Base-by-base conservation (phyloP, 2,797 vertebrate genomes). In the Pangasius larnaudii region DNA sequence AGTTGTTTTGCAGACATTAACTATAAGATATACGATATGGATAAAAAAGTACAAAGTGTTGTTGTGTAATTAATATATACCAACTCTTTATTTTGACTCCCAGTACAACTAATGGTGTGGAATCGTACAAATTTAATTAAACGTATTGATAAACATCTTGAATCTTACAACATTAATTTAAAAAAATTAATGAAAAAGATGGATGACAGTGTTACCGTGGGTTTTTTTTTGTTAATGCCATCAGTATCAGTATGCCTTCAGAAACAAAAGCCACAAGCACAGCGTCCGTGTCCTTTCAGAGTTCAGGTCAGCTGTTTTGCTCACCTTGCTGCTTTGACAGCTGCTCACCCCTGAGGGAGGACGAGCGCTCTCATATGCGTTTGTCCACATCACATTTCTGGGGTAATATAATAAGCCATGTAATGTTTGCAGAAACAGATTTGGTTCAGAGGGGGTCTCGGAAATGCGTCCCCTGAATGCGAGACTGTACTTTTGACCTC, bases 311-410 rank as follows among this genome's bases (percentile, higher is more conserved):
- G 65, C 78, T 89, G 71, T 90, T 90, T 74, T 84, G 85, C 58
- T 74, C 89, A 89, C 86, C 88, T 88, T 85, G 79, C 56, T 24
- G 81, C 86, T 89, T 77, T 85, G 85, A 88, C 89, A 90, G 89
- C 86, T 91, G 88, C 86, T 85, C 39, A 42, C 91, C 39, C 86
- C 86, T 72, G 85, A 89, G 86, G 86, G 84, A 84, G 53, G 46
- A 59, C 85, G 81, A 81, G 39, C 13, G 22, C 61, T 89, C 86
- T 90, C 83, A 84, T 89, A 85, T 89, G 69, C 5, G 5, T 59
- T 59, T 78, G 78, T 90, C 90, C 88, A 88, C 59, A 71, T 86
- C 88, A 86, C 86, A 81, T 83, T 84, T 79, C 39, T 86, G 72
- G 0, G 13, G 61, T 89, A 89, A 88, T 89, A 80, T 81, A 89